A percentile compares a stretch with the other conserved stretches of the same genome.
These are phyloP conservation scores for Drosophila bocqueti DNA, from an alignment of 1,140 invertebrate species.

Conservation along the genomic window DNA sequence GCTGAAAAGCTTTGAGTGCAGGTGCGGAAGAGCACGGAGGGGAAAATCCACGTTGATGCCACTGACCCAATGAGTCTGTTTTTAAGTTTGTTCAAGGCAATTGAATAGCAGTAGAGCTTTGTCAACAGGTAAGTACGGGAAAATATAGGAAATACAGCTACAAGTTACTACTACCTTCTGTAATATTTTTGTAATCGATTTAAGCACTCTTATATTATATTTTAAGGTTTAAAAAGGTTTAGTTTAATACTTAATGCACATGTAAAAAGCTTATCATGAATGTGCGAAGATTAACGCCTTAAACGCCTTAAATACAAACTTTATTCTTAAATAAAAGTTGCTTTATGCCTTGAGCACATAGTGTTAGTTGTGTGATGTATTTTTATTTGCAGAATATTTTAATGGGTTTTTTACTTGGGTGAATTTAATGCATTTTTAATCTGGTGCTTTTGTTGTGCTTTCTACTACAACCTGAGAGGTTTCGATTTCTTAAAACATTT, in stretches of 20 bases:
- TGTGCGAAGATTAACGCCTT: not conserved
- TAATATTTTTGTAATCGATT: no score
- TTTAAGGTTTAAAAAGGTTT: not conserved
- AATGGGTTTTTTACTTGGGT: not conserved
- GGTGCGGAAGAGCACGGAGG: slow-evolving; percentile 1
- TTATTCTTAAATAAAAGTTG: not conserved
- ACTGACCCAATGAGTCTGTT: slow-evolving; percentile 77
- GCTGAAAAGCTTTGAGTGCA: slow-evolving; percentile 48
- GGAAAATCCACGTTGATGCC: slow-evolving; percentile 49
- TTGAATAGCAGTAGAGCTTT: slow-evolving; percentile 1
- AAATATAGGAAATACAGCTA: not conserved
- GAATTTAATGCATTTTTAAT: not conserved
- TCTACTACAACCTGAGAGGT: not conserved
- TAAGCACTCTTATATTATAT: no score
- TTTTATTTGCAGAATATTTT: not conserved
- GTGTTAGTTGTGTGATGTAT: no score
- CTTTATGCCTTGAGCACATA: not conserved
- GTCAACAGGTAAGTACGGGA: not conserved
- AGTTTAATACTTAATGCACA: not conserved
- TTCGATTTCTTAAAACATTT: slow-evolving; percentile 11
- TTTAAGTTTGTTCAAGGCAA: slow-evolving; percentile 52
- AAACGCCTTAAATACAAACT: no score
- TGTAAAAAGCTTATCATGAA: not conserved
- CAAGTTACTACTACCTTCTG: not conserved
- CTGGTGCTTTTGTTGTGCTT: slow-evolving; percentile 13